phyloP scores from a whole-genome alignment of 2,113 vertebrate genomes.

The Chroicocephalus ridibundus region DNA sequence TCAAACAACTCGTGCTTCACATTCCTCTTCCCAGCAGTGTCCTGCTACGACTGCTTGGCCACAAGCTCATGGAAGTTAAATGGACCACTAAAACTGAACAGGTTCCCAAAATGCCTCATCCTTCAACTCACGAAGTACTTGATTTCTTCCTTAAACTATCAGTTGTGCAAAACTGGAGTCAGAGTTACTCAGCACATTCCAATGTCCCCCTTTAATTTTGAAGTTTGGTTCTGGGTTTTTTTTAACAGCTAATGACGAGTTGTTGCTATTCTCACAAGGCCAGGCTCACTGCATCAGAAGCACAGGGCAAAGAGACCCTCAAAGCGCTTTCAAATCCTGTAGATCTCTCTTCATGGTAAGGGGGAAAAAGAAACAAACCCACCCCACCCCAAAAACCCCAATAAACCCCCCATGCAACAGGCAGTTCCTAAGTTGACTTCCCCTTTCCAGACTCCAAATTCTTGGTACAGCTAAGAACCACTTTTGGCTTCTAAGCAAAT shows the following conservation, averaged over 20 bases:
- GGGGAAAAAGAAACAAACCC: background rate
- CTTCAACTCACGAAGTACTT: background rate
- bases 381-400: accelerated
- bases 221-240: background rate
- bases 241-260: background rate
- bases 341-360: background rate
- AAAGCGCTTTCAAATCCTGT: background rate
- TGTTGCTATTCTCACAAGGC: background rate
- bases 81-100: background rate
- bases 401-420: accelerated
- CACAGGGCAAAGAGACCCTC: background rate
- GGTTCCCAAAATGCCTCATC: background rate
- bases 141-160: background rate
- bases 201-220: background rate
- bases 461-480: background rate
- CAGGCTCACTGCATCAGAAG: background rate
- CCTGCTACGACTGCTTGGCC: background rate
- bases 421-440: background rate
- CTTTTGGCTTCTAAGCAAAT: background rate
- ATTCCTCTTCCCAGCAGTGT: background rate
- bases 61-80: background rate
- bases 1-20: background rate
- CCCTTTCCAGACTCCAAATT: background rate
- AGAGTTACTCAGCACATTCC: background rate
- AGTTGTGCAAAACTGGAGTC: background rate